Base-by-base conservation (phyloP, 2,113 vertebrate species). In the Takifugu flavidus region DNA sequence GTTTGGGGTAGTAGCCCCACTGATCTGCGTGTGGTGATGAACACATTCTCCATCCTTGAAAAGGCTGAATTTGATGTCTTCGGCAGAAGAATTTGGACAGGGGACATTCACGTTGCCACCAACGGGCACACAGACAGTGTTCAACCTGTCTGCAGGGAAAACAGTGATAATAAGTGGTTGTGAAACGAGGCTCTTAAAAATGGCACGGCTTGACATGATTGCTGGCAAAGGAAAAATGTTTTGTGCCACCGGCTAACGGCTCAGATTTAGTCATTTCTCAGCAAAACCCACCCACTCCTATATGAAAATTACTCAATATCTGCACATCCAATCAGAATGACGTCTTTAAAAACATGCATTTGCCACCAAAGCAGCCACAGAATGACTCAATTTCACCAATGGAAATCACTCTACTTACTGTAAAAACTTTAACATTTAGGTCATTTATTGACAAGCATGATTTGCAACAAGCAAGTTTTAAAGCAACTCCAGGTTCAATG, bases 231-330 rank as follows among this genome's bases (percentile, higher is more conserved):
- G 15, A 5, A 49, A 63, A 58, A 63, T 20, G 20, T 20, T 20
- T 20, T 20, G 20, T 20, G 20, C 20, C 20, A 20, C 20, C 20
- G 20, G 20, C 20, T 20, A 20, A 20, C 20, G 20, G 20, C 20
- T 39, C 8, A 39, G 34, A 39, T 8, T 39, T 39, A 0, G 5
- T 54, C 49, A 58, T 66, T 78, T 82, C 67, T 42, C 12, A 54
- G 29, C 42, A 54, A 10, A 12, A 57, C 59, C 42, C 45, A 51
- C 80, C 49, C 70, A 51, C 80, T 44, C 70, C 63, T 79, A 34
- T 62, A 51, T 1, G 59, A 72, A 82, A 78, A 31, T 6, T 53
- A 12, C 65, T 62, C 54, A 42, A 65, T 47, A 63, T 50, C 44
- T 42, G 47, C 65, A 42, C 13, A 13, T 52, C 7, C 69, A 0